A percentile compares a stretch with the other conserved stretches of the same genome.
Evolutionary conservation across 2,888 invertebrate species (phyloP).

Genomic region (Hoplodrina blanda): DNA sequence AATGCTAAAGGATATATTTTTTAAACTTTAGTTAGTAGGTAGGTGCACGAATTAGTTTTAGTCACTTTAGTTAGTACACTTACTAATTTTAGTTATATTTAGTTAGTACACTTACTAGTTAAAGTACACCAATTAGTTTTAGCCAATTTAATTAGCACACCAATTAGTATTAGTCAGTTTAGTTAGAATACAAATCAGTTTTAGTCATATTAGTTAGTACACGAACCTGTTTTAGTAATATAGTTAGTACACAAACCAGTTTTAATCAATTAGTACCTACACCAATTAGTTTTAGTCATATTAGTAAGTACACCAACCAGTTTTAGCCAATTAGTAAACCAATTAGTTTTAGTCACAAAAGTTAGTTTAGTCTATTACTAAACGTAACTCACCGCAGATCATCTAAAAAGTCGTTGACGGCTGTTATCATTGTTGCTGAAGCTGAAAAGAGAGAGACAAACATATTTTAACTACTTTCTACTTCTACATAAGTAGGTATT

Average conservation of each 20-base stretch:
- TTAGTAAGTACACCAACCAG: neutral
- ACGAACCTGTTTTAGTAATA: conserved; percentile 6
- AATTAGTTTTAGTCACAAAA: conserved; percentile 24
- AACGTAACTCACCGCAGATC: conserved; percentile 83
- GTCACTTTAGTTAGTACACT: neutral
- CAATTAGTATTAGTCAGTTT: neutral
- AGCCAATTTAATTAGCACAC: neutral
- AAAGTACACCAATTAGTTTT: neutral
- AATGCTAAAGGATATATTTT: too few species aligned
- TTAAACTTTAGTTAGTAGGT: too few species aligned
- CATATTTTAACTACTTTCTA: conserved; percentile 53
- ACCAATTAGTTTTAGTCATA: conserved; percentile 26
- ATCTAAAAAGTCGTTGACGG: conserved; percentile 85
- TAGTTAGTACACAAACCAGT: neutral
- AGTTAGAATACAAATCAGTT: neutral
- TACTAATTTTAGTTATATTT: neutral
- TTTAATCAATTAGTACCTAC: neutral
- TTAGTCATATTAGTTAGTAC: neutral
- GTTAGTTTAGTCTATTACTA: conserved; percentile 40
- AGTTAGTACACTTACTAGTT: neutral
- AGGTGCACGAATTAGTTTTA: neutral
- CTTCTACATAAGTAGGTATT: conserved; percentile 38
- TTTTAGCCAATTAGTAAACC: conserved; percentile 1
- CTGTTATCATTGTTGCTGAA: conserved; percentile 75
- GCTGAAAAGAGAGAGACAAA: conserved; percentile 59